Evolutionary conservation across 2,113 vertebrate genomes (phyloP), one percentile per base, ranked within the genome.

Genomic region (Corythornis madagascariensis): DNA sequence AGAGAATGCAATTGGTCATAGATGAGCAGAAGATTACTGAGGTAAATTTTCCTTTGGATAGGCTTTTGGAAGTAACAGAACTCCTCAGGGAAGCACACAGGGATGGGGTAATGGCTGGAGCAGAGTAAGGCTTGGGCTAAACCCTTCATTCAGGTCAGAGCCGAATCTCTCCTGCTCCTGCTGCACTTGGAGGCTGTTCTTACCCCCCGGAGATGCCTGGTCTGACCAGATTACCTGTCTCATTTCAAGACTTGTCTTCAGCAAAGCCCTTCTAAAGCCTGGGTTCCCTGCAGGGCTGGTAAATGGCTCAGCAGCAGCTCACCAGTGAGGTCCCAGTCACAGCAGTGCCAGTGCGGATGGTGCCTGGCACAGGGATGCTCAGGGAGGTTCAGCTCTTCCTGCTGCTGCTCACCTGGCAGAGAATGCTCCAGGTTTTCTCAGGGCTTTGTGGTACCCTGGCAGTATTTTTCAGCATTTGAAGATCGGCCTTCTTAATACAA

Each of bases 71-170:
- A 33, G 33, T 11, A 40, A 25, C 59, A 83, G 59, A 84, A 25
- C 47, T 66, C 52, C 42, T 18, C 77, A 43, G 53, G 29, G 78
- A 69, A 75, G 17, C 20, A 15, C 12, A 4, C 4, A 42, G 42
- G 52, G n/a, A 47, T 0, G 0, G 26, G 35, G 13, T 1, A 2
- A 70, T 22, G 45, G 24, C 48, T 40, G 61, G 53, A 14, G 53
- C 13, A 1, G 11, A 86, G 48, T 48, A 80, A 69, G 40, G 17
- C 17, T 64, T 75, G 53, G 66, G 16, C 26, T 71, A 42, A 87
- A 29, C 43, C 26, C 22, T 43, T 40, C 7, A 1, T 11, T 35
- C 52, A 67, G 48, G 59, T 25, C 33, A 63, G 42, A 67, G 40
- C 57, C 35, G 20, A 38, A 12, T 59, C 48, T 26, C 48, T 50